These are phyloP conservation scores for Pterostichus niger DNA, from an alignment of 2,888 invertebrate genomes.

Conservation along the genomic window DNA sequence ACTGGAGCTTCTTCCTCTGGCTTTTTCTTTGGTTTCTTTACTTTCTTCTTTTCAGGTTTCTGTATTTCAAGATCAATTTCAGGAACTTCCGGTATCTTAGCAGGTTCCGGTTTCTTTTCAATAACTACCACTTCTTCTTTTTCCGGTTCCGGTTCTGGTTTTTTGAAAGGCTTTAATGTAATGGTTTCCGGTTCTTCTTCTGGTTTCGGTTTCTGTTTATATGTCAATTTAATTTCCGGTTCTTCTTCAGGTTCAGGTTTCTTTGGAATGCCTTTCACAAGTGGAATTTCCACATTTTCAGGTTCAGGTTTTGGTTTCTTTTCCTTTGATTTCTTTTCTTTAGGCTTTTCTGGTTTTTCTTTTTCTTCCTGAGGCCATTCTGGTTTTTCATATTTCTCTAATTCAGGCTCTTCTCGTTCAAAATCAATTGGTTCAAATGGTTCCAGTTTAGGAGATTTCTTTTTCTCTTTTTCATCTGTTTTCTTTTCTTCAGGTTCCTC, in stretches of 20 bases:
- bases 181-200: conserved; percentile 73
- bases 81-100: conserved; percentile 72
- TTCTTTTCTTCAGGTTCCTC: conserved; percentile 70
- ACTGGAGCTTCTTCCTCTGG: conserved; percentile 70
- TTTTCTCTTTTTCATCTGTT: conserved; percentile 71
- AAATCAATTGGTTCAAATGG: conserved; percentile 72
- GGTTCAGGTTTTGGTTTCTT: conserved; percentile 73
- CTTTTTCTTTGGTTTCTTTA: conserved; percentile 73
- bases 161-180: conserved; percentile 70
- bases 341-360: conserved; percentile 74
- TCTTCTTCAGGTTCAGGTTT: conserved; percentile 76
- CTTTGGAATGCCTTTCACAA: conserved; percentile 75
- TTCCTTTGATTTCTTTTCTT: conserved; percentile 70
- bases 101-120: conserved; percentile 72
- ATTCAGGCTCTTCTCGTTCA: conserved; percentile 72
- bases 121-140: conserved; percentile 72
- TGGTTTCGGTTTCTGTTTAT: conserved; percentile 70
- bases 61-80: conserved; percentile 74
- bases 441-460: conserved; percentile 71
- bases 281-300: conserved; percentile 75
- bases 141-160: conserved; percentile 68
- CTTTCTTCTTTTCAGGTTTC: conserved; percentile 70
- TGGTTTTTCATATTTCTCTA: conserved; percentile 74
- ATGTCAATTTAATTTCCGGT: conserved; percentile 75
- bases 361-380: conserved; percentile 71